phyloP scores from a whole-genome alignment of 2,113 vertebrate species.

The Heterotis niloticus region DNA sequence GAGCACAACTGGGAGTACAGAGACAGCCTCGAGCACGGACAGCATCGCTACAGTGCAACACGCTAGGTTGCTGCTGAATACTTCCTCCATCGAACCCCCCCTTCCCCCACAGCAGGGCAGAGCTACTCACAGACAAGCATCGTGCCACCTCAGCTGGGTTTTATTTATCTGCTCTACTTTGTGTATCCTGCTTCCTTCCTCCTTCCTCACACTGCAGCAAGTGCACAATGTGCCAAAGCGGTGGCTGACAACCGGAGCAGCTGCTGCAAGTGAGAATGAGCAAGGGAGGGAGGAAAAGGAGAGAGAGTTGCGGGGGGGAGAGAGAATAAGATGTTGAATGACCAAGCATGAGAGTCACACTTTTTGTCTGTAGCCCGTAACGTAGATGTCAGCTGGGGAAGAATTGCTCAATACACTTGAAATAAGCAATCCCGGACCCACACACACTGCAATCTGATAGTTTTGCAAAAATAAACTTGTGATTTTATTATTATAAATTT shows the following conservation, averaged over 20 bases:
- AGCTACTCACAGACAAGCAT: background rate
- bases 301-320: background rate
- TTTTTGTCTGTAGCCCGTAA: constrained; percentile 49
- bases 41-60: background rate
- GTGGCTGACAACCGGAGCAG: background rate
- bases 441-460: background rate
- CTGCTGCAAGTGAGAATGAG: background rate
- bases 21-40: background rate
- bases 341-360: constrained; percentile 49
- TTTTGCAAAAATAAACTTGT: no score
- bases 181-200: background rate
- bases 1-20: background rate
- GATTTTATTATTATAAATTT: no score
- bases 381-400: constrained; percentile 56
- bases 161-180: constrained; percentile 5
- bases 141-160: background rate
- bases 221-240: background rate
- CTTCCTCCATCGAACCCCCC: background rate
- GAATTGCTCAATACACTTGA: constrained; percentile 49
- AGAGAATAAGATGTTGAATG: constrained; percentile 19
- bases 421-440: constrained; percentile 27
- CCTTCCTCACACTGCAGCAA: background rate
- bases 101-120: background rate
- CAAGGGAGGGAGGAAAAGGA: background rate
- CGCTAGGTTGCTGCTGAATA: background rate